A percentile compares a stretch with the other conserved stretches of the same genome.
phyloP scores from a whole-genome alignment of 2,888 invertebrate genomes.

The Metallyticus violacea region DNA sequence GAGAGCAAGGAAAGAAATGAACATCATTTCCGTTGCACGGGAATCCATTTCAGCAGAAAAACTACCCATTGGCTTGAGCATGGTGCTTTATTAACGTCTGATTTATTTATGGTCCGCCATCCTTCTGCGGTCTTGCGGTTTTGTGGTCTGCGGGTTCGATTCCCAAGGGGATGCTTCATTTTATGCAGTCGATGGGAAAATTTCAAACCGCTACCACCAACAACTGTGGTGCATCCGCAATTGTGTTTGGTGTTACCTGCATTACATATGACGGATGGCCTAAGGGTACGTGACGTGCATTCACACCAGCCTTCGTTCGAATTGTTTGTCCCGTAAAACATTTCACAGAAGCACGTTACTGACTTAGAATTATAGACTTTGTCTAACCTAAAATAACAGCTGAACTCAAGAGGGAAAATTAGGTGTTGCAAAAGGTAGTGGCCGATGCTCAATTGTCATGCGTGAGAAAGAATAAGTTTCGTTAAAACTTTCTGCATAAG shows the following conservation, averaged over 20 bases:
- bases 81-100: background rate
- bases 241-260: background rate
- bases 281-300: background rate
- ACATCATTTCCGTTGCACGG: background rate
- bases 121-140: background rate
- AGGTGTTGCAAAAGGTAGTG: too few species aligned
- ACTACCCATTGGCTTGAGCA: background rate
- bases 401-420: too few species aligned
- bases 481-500: too few species aligned
- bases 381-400: too few species aligned
- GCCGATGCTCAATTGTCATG: too few species aligned
- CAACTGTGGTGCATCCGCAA: background rate
- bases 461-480: too few species aligned
- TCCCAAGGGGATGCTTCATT: background rate
- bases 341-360: background rate
- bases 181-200: background rate
- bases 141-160: background rate
- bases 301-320: background rate
- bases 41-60: background rate
- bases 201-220: background rate
- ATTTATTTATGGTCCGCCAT: background rate
- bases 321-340: background rate
- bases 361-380: too few species aligned
- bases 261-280: background rate
- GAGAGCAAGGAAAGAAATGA: too few species aligned